A percentile compares a stretch with the other conserved stretches of the same genome.
Evolutionary conservation across 2,113 vertebrate genomes (phyloP).

Genomic region (Cyphomyrus plagiostoma): DNA sequence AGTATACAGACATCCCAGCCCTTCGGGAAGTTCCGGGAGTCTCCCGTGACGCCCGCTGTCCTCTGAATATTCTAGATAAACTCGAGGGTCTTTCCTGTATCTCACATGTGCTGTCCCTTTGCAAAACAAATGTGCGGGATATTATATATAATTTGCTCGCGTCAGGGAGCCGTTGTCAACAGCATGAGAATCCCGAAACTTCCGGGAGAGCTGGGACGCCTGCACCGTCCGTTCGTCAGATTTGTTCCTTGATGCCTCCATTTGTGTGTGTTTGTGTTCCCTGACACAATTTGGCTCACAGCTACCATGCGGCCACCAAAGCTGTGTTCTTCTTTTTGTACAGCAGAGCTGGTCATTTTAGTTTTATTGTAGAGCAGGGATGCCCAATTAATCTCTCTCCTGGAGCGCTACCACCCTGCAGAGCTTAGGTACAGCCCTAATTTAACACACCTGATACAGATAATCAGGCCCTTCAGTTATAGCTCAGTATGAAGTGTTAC

Average conservation of each 20-base stretch:
- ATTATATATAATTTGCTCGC: not conserved
- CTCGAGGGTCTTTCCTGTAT: not conserved
- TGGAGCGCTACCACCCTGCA: too few species aligned
- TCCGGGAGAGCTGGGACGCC: too few species aligned
- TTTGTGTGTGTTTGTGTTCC: not conserved
- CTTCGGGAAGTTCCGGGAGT: not conserved
- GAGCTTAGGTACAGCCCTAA: too few species aligned
- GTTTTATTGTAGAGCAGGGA: not conserved
- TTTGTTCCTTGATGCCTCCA: not conserved
- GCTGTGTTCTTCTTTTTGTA: not conserved
- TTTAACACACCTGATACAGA: too few species aligned
- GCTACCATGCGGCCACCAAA: not conserved
- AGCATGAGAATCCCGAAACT: too few species aligned
- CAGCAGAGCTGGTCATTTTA: not conserved
- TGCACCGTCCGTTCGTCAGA: not conserved
- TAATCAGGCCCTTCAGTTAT: too few species aligned
- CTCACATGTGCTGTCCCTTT: not conserved
- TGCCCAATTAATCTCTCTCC: too few species aligned
- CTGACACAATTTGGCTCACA: not conserved
- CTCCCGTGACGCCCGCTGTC: not conserved
- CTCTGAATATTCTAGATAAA: not conserved
- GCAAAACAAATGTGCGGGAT: not conserved
- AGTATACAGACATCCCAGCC: not conserved
- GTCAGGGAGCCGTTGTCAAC: not conserved
- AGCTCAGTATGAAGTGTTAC: too few species aligned